A percentile compares a stretch with the other conserved stretches of the same genome.
phyloP scores from a whole-genome alignment of 1,140 invertebrate genomes.

The Dreissena rostriformis region DNA sequence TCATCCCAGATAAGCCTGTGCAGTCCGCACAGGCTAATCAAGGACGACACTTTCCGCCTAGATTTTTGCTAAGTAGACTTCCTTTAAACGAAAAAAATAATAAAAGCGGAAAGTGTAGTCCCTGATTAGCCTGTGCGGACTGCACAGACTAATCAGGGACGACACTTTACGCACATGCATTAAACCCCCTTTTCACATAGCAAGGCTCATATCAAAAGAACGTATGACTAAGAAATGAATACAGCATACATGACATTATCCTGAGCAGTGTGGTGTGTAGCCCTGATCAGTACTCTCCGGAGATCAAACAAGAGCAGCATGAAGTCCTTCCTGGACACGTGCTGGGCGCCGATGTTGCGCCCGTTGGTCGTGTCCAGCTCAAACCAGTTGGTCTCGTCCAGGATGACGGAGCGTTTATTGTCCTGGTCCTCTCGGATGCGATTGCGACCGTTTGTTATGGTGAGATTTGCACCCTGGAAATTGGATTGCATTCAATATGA shows the following conservation, averaged over 20 bases:
- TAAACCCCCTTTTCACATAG: no score
- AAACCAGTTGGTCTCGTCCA: conserved; percentile 82
- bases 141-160: no score
- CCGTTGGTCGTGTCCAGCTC: conserved; percentile 61
- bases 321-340: conserved; percentile 86
- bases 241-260: conserved; percentile 70
- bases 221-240: neutral
- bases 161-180: no score
- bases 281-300: conserved; percentile 91
- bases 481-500: neutral
- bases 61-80: no score
- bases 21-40: no score
- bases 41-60: no score
- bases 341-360: conserved; percentile 69
- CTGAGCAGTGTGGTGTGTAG: conserved; percentile 97
- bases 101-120: no score
- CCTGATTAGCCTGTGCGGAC: no score
- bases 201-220: no score
- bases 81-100: no score
- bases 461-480: conserved; percentile 82
- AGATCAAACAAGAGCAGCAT: conserved; percentile 92
- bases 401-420: conserved; percentile 84
- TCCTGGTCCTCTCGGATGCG: conserved; percentile 85
- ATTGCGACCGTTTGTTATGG: conserved; percentile 87
- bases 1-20: no score